phyloP scores from a whole-genome alignment of 2,113 vertebrate genomes.

The Cyrtonyx montezumae region DNA sequence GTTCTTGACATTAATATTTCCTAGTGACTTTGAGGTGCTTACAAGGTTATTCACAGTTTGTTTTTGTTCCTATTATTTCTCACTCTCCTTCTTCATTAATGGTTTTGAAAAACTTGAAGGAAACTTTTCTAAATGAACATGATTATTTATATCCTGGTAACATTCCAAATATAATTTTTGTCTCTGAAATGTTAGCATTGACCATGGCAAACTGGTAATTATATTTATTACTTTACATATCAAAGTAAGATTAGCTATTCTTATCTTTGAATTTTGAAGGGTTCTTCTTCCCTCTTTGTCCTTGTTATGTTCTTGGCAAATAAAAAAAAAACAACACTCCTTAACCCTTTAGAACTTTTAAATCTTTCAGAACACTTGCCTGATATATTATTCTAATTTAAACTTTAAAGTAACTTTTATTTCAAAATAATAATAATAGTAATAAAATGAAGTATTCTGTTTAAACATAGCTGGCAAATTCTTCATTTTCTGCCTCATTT shows the following conservation, averaged over 20 bases:
- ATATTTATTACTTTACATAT: not conserved
- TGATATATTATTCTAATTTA: not conserved
- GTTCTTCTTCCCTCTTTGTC: not conserved
- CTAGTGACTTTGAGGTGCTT: not conserved
- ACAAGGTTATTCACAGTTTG: not conserved
- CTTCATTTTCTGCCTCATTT: not conserved
- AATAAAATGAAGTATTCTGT: not conserved
- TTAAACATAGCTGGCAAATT: slow-evolving; percentile 1
- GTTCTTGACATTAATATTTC: not conserved
- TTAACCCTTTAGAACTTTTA: not conserved
- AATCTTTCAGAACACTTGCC: not conserved
- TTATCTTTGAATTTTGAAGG: not conserved
- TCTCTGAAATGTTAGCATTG: not conserved
- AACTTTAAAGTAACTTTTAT: not conserved
- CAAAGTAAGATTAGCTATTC: not conserved
- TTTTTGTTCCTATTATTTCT: not conserved
- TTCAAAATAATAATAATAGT: not conserved
- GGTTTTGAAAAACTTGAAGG: not conserved
- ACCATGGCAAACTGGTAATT: not conserved
- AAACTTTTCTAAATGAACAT: not conserved
- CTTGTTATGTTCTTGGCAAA: not conserved
- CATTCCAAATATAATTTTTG: not conserved
- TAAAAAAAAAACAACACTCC: not conserved
- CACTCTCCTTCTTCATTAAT: not conserved
- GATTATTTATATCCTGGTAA: not conserved